Conservation (phyloP, 2,797 vertebrate genomes). For the Knipowitschia caucasica region DNA sequence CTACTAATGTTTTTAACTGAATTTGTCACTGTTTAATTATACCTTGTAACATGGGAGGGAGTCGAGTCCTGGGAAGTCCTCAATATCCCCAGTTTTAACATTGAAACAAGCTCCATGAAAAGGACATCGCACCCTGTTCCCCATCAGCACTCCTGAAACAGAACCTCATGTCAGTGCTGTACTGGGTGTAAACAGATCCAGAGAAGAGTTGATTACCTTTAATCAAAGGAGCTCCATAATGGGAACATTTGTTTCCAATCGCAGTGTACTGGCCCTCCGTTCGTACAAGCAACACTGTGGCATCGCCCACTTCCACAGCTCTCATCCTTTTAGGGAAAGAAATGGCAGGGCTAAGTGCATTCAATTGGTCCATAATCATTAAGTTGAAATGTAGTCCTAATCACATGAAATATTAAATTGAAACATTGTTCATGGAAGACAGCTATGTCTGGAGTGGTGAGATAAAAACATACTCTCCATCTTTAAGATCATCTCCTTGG, state of each 20-base stretch:
- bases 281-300: constrained; percentile 79
- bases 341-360: background rate
- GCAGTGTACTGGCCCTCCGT: constrained; percentile 75
- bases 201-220: constrained; percentile 74
- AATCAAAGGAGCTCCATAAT: constrained; percentile 80
- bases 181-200: background rate
- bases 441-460: background rate
- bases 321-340: constrained; percentile 75
- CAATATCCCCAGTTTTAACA: constrained; percentile 85
- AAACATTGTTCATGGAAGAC: too few species aligned
- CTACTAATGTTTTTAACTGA: background rate
- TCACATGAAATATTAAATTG: too few species aligned
- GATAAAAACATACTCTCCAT: constrained; percentile 81
- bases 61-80: constrained; percentile 87
- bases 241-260: constrained; percentile 81
- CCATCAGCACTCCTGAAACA: constrained; percentile 73
- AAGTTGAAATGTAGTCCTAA: too few species aligned
- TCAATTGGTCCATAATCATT: background rate
- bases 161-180: background rate
- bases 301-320: constrained; percentile 74
- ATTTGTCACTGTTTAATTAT: constrained; percentile 6
- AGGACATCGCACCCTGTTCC: constrained; percentile 82
- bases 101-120: constrained; percentile 88
- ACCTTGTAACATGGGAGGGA: constrained; percentile 81
- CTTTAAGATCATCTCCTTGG: constrained; percentile 74